Evolutionary conservation across 2,113 vertebrate genomes (phyloP), one percentile per base, ranked within the genome.

Genomic region (Cyprinus carpio): DNA sequence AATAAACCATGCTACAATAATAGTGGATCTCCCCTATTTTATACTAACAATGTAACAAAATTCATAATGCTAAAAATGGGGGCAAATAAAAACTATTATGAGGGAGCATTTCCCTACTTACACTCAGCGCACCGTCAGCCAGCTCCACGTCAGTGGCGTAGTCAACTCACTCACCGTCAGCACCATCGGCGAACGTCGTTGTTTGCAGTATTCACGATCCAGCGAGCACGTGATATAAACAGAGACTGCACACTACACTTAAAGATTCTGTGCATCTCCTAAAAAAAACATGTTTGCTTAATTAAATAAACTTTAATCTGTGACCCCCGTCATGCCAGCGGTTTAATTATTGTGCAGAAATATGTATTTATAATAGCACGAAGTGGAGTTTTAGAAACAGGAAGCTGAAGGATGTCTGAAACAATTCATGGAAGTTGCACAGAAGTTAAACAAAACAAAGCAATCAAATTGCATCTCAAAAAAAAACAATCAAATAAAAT

Each of bases 231-330:
- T 40, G 20, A 25, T 51, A 20, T 20, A 20, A 16, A 54, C 43
- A 72, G 54, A 58, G 56, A 9, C 56, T 18, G 10, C 37, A 0
- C 20, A 23, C 23, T 74, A 0, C n/a, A 15, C 74, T 78, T 79
- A 83, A 90, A 88, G 87, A 31, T 76, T 72, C 85, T 54, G 71
- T 27, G 34, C 6, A 9, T 1, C 25, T 9, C 34, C 29, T 60
- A 13, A 15, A 64, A 54, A 43, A 62, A 0, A 20, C 29, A 31
- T 2, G 64, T n/a, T 81, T 10, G n/a, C 13, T 8, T 23, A 7
- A 1, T 0, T 64, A 11, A 13, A 11, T 34, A 13, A 29, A 31
- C 27, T 85, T 71, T 51, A 76, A 54, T 6, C 40, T 51, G n/a
- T 29, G 43, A 10, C 4, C 79, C 79, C 1, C n/a, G 31, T 6